phyloP scores from a whole-genome alignment of 2,888 invertebrate genomes.

The Melanargia galathea region DNA sequence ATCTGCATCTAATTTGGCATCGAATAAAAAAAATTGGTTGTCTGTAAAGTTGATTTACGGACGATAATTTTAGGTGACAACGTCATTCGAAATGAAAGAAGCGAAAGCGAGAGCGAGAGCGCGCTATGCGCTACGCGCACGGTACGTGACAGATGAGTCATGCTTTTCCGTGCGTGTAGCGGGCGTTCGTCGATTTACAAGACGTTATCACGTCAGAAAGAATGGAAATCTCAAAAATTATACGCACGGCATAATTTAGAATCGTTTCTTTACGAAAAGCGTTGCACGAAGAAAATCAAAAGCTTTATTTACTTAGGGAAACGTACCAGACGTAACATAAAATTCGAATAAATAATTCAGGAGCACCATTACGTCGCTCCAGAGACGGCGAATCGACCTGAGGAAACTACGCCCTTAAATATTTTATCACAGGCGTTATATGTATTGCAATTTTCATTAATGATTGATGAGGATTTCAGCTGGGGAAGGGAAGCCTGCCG shows the following conservation, averaged over 20 bases:
- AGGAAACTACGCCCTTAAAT: slow-evolving; percentile 71
- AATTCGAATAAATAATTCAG: slow-evolving; percentile 77
- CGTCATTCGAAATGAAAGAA: too few relatives aligned
- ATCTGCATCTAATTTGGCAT: too few relatives aligned
- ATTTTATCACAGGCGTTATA: slow-evolving; percentile 76
- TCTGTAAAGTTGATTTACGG: too few relatives aligned
- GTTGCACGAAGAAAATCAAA: slow-evolving; percentile 56
- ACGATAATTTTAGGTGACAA: too few relatives aligned
- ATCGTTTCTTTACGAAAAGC: neutral
- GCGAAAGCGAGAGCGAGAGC: too few relatives aligned
- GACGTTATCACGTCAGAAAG: neutral
- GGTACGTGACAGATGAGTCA: too few relatives aligned
- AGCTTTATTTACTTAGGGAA: slow-evolving; percentile 66
- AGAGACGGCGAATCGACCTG: slow-evolving; percentile 44
- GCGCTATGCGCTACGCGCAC: too few relatives aligned
- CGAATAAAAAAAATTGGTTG: too few relatives aligned
- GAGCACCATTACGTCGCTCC: slow-evolving; percentile 64
- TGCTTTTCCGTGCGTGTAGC: too few relatives aligned
- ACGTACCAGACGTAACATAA: slow-evolving; percentile 70
- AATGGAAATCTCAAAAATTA: neutral
- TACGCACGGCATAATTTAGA: neutral
- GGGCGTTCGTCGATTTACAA: too few relatives aligned
- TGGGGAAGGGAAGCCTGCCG: slow-evolving; percentile 54
- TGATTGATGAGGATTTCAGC: slow-evolving; percentile 70
- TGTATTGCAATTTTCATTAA: slow-evolving; percentile 81